Conservation (phyloP, 2,113 vertebrate species). For the Todiramphus chloris region DNA sequence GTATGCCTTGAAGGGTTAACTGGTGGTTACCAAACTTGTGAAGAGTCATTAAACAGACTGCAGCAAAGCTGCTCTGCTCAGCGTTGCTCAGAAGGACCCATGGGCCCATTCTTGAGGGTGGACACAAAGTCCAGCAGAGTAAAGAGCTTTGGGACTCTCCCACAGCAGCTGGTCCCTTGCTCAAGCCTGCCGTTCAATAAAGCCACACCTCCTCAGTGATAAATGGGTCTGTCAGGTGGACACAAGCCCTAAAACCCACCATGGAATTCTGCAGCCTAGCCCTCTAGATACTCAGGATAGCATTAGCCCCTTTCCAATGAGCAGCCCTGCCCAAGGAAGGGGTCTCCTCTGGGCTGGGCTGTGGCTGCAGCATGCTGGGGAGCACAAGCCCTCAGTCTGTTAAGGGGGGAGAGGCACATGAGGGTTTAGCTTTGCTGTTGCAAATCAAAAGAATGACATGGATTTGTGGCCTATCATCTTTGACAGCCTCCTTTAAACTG, state of each 20-base stretch:
- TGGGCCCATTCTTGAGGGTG: background rate
- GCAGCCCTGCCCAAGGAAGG: background rate
- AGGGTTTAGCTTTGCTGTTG: conserved; percentile 19
- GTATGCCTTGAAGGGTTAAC: background rate
- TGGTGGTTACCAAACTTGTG: background rate
- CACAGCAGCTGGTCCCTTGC: background rate
- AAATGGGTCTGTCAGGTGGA: background rate
- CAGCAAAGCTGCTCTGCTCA: background rate
- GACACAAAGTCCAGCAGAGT: background rate
- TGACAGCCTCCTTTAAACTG: conserved; percentile 59
- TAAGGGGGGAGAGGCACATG: background rate
- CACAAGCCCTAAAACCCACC: background rate
- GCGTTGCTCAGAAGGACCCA: background rate
- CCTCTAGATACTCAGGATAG: fast-evolving
- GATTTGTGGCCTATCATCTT: conserved; percentile 64
- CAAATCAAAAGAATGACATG: conserved; percentile 49
- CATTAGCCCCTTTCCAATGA: background rate
- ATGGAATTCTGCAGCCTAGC: background rate
- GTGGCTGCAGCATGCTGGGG: fast-evolving
- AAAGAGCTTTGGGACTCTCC: background rate
- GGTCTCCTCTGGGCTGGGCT: background rate
- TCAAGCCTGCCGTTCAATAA: background rate
- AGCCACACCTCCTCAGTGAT: background rate
- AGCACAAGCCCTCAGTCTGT: background rate
- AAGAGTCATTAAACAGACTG: background rate